phyloP scores from a whole-genome alignment of 2,888 invertebrate genomes.

The Mermis nigrescens region DNA sequence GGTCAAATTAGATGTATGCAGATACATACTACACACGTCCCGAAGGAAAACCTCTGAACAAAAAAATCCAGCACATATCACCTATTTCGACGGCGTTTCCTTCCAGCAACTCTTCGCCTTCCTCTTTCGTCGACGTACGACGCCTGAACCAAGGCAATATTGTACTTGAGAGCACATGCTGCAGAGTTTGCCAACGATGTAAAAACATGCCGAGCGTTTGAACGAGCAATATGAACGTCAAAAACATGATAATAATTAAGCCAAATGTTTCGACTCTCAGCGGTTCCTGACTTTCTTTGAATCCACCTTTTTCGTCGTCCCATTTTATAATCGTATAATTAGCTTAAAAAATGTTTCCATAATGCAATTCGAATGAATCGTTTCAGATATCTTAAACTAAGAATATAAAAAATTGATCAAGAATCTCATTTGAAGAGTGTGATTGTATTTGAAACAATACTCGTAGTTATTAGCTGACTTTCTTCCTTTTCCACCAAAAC shows the following conservation, averaged over 20 bases:
- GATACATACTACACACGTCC: no score
- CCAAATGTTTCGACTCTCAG: conserved; percentile 84
- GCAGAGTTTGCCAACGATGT: conserved; percentile 87
- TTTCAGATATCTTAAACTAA: no score
- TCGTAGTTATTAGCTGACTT: no score
- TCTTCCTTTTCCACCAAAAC: no score
- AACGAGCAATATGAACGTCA: conserved; percentile 25
- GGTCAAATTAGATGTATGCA: no score
- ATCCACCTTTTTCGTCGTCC: conserved; percentile 9
- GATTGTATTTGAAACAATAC: no score
- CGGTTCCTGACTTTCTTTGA: conserved; percentile 46
- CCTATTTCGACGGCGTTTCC: conserved; percentile 13
- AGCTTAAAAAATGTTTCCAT: conserved; percentile 7
- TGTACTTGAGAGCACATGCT: conserved; percentile 84
- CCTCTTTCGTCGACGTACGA: neutral
- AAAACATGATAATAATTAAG: conserved; percentile 33
- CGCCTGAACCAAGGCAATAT: conserved; percentile 45
- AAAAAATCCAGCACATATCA: no score
- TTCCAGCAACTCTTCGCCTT: conserved; percentile 10
- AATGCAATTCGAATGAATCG: neutral
- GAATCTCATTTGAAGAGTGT: no score
- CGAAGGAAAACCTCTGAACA: no score
- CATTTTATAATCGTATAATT: conserved; percentile 12
- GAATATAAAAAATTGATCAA: no score
- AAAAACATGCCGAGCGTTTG: conserved; percentile 63